Conservation (phyloP, 1,140 invertebrate genomes). For the Sweltsa coloradensis region DNA sequence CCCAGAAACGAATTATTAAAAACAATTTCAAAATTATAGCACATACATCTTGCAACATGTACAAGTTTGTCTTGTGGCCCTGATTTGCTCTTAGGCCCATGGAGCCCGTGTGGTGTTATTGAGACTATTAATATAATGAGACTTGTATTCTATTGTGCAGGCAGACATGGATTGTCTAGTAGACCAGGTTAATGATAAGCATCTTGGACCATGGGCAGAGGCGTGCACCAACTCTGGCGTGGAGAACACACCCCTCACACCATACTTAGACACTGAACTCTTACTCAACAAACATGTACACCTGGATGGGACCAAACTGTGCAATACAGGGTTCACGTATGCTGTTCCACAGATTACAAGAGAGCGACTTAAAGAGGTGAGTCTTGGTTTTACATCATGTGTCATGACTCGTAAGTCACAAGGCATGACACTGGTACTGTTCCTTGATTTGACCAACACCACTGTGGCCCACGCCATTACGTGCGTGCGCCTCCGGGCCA, state of each 20-base stretch:
- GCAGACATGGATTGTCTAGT: conserved; percentile 60
- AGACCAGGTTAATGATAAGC: conserved; percentile 85
- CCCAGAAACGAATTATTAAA: no score
- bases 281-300: conserved; percentile 67
- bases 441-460: background rate
- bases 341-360: conserved; percentile 44
- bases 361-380: conserved; percentile 45
- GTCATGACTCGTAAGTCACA: background rate
- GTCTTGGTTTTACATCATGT: conserved; percentile 2
- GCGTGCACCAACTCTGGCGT: conserved; percentile 63
- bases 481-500: background rate
- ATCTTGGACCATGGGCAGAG: conserved; percentile 79
- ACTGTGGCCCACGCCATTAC: no score
- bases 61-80: no score
- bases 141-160: conserved; percentile 30
- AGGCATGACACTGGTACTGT: background rate
- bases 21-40: no score
- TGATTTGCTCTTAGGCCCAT: no score
- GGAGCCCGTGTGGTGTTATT: no score
- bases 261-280: conserved; percentile 70
- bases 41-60: no score
- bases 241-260: conserved; percentile 73
- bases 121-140: conserved; percentile 1
- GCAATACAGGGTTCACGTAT: conserved; percentile 37
- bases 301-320: conserved; percentile 56